Conservation (phyloP, 2,797 vertebrate genomes). For the Onychomys arenicola region DNA sequence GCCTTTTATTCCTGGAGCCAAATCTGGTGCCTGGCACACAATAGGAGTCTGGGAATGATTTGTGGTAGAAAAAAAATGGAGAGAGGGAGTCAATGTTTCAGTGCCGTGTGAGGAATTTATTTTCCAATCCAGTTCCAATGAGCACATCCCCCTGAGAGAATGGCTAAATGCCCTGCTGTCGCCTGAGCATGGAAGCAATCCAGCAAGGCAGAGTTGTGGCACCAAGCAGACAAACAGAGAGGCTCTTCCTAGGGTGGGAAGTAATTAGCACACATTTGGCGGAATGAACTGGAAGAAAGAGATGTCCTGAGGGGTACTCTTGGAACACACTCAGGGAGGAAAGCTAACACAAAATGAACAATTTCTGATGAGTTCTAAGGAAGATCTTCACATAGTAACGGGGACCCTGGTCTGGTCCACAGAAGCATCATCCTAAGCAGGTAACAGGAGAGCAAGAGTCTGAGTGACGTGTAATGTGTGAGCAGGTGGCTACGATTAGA, state of each 20-base stretch:
- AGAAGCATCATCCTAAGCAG: background rate
- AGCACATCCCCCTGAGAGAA: background rate
- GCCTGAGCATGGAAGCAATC: background rate
- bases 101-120: background rate
- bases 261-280: slow-evolving; percentile 66
- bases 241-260: slow-evolving; percentile 41
- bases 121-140: background rate
- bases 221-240: background rate
- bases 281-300: slow-evolving; percentile 25
- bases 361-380: background rate
- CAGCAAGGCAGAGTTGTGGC: background rate
- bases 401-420: background rate
- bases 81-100: background rate
- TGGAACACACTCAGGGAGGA: slow-evolving; percentile 58
- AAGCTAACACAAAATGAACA: background rate
- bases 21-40: background rate
- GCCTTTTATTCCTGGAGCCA: background rate
- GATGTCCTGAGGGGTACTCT: background rate
- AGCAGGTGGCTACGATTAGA: background rate
- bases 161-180: background rate
- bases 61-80: background rate
- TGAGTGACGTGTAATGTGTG: too few species aligned
- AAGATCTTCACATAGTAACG: background rate
- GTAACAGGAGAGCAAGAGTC: too few species aligned
- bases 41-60: background rate